phyloP scores from a whole-genome alignment of 2,113 vertebrate species.

The Vimba vimba region DNA sequence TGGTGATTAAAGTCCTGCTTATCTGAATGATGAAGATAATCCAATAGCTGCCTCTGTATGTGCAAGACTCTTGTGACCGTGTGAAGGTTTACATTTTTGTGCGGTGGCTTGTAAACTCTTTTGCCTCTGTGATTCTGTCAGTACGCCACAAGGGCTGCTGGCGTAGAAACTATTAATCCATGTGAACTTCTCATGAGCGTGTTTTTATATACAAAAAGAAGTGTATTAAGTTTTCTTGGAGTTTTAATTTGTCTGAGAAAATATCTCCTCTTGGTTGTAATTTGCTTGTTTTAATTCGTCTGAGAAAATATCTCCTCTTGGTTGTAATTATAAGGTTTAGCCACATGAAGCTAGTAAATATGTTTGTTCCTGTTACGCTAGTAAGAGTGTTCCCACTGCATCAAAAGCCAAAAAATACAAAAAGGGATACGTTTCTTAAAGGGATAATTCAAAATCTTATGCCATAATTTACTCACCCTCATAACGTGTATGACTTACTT shows the following conservation, averaged over 20 bases:
- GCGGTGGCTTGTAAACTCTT: slow-evolving; percentile 68
- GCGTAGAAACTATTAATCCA: slow-evolving; percentile 61
- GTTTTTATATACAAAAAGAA: slow-evolving; percentile 61
- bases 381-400: slow-evolving; percentile 49
- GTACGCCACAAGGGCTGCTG: slow-evolving; percentile 66
- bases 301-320: slow-evolving; percentile 68
- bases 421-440: background rate
- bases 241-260: slow-evolving; percentile 74
- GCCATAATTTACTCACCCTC: background rate
- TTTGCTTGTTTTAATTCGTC: slow-evolving; percentile 69
- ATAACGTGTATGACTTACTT: background rate
- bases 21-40: slow-evolving; percentile 21
- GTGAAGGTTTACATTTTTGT: slow-evolving; percentile 43
- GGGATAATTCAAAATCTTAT: background rate
- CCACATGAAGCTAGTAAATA: slow-evolving; percentile 71
- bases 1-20: slow-evolving; percentile 31
- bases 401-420: slow-evolving; percentile 20
- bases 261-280: slow-evolving; percentile 59
- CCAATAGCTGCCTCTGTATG: background rate
- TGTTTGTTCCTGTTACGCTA: slow-evolving; percentile 52
- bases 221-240: slow-evolving; percentile 68
- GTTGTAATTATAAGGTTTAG: slow-evolving; percentile 72
- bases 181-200: slow-evolving; percentile 30
- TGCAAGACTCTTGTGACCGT: slow-evolving; percentile 57
- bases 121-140: slow-evolving; percentile 68